phyloP scores from a whole-genome alignment of 2,113 vertebrate species.

The Alligator mississippiensis region DNA sequence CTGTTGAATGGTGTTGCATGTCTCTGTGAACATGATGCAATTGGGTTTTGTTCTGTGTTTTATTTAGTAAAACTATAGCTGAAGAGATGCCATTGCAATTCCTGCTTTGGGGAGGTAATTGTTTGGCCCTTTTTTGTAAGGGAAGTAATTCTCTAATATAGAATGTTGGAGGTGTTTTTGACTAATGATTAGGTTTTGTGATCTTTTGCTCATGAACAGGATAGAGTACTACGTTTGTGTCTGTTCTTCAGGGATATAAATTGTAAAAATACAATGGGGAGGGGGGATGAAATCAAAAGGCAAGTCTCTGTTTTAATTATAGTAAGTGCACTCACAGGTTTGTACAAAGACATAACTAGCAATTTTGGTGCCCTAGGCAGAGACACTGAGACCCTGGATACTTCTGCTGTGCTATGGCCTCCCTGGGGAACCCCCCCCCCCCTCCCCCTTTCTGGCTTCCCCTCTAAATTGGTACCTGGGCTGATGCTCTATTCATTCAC shows the following conservation, averaged over 20 bases:
- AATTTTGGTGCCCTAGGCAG: no score
- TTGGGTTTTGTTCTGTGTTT: neutral
- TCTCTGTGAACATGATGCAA: neutral
- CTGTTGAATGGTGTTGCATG: neutral
- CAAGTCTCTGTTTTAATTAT: neutral
- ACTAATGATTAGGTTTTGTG: neutral
- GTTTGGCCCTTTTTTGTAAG: neutral
- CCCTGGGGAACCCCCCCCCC: no score
- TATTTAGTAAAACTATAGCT: neutral
- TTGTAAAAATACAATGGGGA: neutral
- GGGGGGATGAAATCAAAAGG: neutral
- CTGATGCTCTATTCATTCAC: no score
- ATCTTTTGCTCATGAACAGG: neutral
- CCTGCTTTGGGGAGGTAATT: neutral
- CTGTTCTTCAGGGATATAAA: neutral
- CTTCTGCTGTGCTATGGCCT: no score
- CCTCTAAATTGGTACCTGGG: no score
- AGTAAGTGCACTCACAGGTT: neutral
- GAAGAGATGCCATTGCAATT: neutral
- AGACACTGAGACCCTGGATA: no score
- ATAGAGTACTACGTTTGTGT: neutral
- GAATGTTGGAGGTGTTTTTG: neutral
- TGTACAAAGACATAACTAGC: no score
- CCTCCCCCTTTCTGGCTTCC: no score
- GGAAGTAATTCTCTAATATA: neutral